A percentile compares a stretch with the other conserved stretches of the same genome.
phyloP scores from a whole-genome alignment of 2,797 vertebrate genomes.

The Alca torda region DNA sequence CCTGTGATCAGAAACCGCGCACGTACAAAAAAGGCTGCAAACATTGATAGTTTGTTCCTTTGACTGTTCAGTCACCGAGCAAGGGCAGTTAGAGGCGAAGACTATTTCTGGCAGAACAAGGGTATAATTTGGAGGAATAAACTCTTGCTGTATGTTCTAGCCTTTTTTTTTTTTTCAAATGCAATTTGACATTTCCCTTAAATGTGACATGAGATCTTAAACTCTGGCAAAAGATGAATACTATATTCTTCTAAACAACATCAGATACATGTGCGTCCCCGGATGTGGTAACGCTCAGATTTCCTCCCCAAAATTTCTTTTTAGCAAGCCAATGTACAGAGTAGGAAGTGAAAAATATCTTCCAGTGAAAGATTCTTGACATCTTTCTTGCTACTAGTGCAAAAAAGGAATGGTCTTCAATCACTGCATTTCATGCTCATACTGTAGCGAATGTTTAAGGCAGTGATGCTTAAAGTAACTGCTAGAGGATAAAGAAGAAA shows the following conservation, averaged over 20 bases:
- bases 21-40: neutral
- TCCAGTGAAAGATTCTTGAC: constrained; percentile 4
- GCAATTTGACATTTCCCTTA: constrained; percentile 26
- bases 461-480: neutral
- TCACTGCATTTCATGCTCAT: neutral
- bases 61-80: neutral
- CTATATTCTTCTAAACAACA: constrained; percentile 24
- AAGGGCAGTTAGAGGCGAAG: neutral
- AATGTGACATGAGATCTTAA: constrained; percentile 21
- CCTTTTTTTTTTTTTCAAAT: constrained; percentile 1
- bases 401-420: neutral
- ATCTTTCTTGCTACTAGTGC: neutral
- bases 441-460: neutral
- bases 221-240: constrained; percentile 45
- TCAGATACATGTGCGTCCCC: neutral
- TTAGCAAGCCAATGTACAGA: neutral
- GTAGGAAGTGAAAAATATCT: constrained; percentile 35
- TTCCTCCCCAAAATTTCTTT: constrained; percentile 44
- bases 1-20: neutral
- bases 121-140: constrained; percentile 60
- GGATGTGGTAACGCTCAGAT: constrained; percentile 2
- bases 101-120: constrained; percentile 48
- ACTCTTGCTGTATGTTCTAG: neutral
- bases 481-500: neutral
- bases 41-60: neutral